Conservation (phyloP, 2,888 invertebrate genomes). For the Andrena flavipes region DNA sequence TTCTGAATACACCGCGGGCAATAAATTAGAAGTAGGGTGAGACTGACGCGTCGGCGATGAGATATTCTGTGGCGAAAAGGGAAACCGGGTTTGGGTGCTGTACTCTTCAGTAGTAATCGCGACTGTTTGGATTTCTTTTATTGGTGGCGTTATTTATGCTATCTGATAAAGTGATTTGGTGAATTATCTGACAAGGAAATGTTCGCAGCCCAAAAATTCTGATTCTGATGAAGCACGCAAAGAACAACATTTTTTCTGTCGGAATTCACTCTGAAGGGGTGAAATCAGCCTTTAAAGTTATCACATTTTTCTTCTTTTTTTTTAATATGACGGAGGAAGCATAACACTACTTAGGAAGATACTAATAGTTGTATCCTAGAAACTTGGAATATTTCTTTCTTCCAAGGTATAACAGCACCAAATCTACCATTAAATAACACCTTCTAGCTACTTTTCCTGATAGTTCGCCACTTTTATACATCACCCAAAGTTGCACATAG, state of each 20-base stretch:
- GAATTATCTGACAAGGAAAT: too few species aligned
- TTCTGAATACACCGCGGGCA: not conserved
- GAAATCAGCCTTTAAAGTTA: too few species aligned
- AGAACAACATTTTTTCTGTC: too few species aligned
- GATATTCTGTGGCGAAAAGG: not conserved
- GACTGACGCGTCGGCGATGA: not conserved
- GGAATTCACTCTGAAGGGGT: too few species aligned
- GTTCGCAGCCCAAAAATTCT: not conserved
- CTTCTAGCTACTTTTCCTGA: too few species aligned
- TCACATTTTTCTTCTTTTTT: too few species aligned
- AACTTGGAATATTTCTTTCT: not conserved
- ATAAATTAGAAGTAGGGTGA: slow-evolving; percentile 13
- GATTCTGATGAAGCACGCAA: not conserved
- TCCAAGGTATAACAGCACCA: not conserved
- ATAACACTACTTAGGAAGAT: not conserved
- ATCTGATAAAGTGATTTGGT: too few species aligned
- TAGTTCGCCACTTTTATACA: too few species aligned
- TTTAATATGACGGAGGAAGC: not conserved
- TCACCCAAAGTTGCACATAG: too few species aligned
- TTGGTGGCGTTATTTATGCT: not conserved
- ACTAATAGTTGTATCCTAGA: not conserved
- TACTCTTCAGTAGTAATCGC: not conserved
- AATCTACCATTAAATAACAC: too few species aligned
- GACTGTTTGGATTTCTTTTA: not conserved
- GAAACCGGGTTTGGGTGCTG: slow-evolving; percentile 1